phyloP scores from a whole-genome alignment of 2,113 vertebrate species.

The Vimba vimba region DNA sequence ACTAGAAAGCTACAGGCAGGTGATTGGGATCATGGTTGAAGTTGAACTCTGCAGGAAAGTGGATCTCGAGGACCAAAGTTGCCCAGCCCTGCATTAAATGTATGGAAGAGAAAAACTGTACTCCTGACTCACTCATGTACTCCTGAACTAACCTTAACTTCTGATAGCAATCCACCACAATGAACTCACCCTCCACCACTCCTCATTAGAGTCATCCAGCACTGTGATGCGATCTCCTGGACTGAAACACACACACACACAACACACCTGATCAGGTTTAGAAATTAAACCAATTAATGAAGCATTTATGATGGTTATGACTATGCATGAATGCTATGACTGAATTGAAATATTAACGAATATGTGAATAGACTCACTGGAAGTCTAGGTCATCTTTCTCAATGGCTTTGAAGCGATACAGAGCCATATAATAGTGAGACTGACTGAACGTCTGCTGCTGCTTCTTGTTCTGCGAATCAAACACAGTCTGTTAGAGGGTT shows the following conservation, averaged over 20 bases:
- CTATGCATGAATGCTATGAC: background rate
- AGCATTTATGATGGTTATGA: background rate
- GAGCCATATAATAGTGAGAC: constrained; percentile 91
- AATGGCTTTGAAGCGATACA: constrained; percentile 92
- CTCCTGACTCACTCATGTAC: background rate
- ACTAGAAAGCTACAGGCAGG: too few relatives aligned
- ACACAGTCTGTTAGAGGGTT: background rate
- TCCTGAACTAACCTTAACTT: too few relatives aligned
- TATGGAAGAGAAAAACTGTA: background rate
- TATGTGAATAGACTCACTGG: constrained; percentile 80
- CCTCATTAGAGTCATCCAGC: constrained; percentile 96
- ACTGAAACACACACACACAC: constrained; percentile 66
- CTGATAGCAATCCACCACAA: background rate
- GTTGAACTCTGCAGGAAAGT: too few relatives aligned
- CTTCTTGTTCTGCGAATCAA: constrained; percentile 82
- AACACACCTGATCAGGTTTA: background rate
- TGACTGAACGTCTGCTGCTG: constrained; percentile 81
- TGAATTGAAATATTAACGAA: background rate
- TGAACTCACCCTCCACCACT: constrained; percentile 93
- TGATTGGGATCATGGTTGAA: too few relatives aligned
- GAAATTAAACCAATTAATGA: background rate
- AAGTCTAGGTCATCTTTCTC: constrained; percentile 94
- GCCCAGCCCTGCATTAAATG: too few relatives aligned
- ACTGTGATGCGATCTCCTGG: constrained; percentile 95
- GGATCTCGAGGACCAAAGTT: too few relatives aligned